These are phyloP conservation scores for Tetheella fluctuosa DNA, from an alignment of 2,888 invertebrate genomes.

Conservation along the genomic window DNA sequence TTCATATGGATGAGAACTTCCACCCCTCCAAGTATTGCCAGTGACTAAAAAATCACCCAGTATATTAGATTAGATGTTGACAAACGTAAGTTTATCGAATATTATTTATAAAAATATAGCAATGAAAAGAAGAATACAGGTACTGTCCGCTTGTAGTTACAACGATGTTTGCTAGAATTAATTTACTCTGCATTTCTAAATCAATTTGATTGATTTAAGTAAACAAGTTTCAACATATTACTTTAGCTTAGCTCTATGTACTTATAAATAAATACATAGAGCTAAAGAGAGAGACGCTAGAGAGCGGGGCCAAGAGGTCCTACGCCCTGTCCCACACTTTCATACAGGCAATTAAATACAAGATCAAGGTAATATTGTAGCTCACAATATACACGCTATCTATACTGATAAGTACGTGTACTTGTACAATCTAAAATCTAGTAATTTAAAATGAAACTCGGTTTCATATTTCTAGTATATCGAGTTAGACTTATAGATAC, in stretches of 20 bases:
- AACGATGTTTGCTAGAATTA: too few species aligned
- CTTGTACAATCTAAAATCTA: not conserved
- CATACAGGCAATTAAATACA: slow-evolving; percentile 3
- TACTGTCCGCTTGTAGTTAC: too few species aligned
- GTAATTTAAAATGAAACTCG: not conserved
- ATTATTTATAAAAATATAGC: too few species aligned
- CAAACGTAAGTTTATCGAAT: too few species aligned
- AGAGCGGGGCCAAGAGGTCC: not conserved
- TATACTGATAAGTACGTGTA: not conserved
- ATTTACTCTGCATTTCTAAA: too few species aligned
- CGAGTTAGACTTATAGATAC: not conserved
- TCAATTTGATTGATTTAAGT: too few species aligned
- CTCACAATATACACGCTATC: not conserved
- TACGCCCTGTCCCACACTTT: not conserved
- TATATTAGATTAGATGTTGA: too few species aligned
- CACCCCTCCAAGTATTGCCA: too few species aligned
- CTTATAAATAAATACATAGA: not conserved
- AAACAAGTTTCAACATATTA: too few species aligned
- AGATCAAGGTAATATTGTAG: slow-evolving; percentile 9
- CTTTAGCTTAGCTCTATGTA: not conserved
- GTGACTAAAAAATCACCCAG: too few species aligned
- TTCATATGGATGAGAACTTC: too few species aligned
- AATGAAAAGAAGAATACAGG: too few species aligned
- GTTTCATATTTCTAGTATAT: not conserved
- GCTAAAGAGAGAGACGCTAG: not conserved